Evolutionary conservation across 2,113 vertebrate species (phyloP).

Genomic region (Catharus fuscescens): DNA sequence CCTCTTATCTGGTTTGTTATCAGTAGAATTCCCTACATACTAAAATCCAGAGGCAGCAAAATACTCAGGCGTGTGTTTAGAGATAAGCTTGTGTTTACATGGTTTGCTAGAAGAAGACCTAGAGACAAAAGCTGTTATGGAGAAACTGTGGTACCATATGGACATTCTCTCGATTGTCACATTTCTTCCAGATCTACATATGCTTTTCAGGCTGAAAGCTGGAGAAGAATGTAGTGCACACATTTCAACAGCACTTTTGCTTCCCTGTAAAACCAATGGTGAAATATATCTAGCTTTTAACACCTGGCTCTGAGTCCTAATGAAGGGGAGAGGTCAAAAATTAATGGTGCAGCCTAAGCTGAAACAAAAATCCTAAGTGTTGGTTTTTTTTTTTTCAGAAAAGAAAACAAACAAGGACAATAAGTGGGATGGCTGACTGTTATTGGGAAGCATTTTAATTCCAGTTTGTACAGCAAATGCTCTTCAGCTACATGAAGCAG

Average conservation of each 20-base stretch:
- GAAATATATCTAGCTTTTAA: neutral
- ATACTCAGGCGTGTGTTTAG: neutral
- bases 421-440: neutral
- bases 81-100: neutral
- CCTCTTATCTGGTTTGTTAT: conserved; percentile 46
- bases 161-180: neutral
- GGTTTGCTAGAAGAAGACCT: conserved; percentile 10
- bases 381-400: neutral
- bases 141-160: neutral
- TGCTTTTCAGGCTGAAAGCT: neutral
- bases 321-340: neutral
- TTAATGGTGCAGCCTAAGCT: neutral
- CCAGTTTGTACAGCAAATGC: neutral
- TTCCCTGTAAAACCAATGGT: neutral
- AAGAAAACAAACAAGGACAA: neutral
- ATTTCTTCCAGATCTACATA: neutral
- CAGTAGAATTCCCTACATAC: neutral
- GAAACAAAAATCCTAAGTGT: neutral
- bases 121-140: neutral
- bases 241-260: neutral
- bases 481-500: conserved; percentile 9
- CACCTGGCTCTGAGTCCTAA: neutral
- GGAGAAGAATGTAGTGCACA: neutral
- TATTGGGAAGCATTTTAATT: neutral
- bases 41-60: conserved; percentile 29